Conservation (phyloP, 2,113 vertebrate species). For the Ceuthmochares aereus region DNA sequence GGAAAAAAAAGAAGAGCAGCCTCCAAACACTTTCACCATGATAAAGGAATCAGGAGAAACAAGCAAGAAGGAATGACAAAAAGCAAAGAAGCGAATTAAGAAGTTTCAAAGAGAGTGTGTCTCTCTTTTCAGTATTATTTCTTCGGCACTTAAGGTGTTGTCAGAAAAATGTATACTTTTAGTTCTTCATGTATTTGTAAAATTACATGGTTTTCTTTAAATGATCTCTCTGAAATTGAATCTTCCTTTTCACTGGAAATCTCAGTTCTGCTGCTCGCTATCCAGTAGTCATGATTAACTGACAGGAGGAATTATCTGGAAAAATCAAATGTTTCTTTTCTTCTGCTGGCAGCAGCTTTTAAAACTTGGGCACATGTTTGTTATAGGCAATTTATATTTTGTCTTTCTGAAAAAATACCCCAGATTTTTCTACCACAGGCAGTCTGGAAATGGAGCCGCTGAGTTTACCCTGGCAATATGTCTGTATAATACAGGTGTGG, state of each 20-base stretch:
- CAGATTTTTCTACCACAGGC: not conserved
- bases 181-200: not conserved
- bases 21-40: not conserved
- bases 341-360: not conserved
- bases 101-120: not conserved
- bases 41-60: not conserved
- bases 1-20: not conserved
- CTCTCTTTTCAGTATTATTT: not conserved
- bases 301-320: not conserved
- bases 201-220: not conserved
- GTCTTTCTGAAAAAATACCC: not conserved
- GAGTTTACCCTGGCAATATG: accelerated
- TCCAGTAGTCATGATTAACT: not conserved
- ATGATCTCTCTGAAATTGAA: not conserved
- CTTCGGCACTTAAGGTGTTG: not conserved
- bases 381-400: not conserved
- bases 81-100: not conserved
- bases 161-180: not conserved
- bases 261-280: not conserved
- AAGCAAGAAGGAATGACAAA: accelerated
- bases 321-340: not conserved
- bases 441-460: not conserved
- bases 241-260: not conserved
- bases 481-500: accelerated
- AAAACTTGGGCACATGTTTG: not conserved